phyloP scores from a whole-genome alignment of 2,888 invertebrate genomes.

The Cataglyphis rosenhaueri region DNA sequence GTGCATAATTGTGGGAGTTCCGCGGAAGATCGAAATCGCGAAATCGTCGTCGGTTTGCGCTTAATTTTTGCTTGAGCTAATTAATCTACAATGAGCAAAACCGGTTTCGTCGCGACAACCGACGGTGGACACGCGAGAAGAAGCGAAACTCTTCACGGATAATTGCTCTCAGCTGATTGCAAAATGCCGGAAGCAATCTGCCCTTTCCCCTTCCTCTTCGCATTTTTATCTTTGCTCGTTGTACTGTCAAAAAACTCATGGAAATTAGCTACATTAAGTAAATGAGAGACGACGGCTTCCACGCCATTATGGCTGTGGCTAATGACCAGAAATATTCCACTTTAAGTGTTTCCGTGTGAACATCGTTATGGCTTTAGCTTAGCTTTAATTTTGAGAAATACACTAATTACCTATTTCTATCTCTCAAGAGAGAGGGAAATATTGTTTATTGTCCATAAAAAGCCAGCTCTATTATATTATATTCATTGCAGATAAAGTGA shows the following conservation, averaged over 20 bases:
- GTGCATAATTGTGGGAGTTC: constrained; percentile 54
- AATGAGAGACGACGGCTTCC: constrained; percentile 3
- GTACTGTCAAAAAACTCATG: constrained; percentile 1
- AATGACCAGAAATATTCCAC: constrained; percentile 15
- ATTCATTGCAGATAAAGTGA: neutral
- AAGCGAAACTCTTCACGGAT: constrained; percentile 43
- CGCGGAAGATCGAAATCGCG: constrained; percentile 53
- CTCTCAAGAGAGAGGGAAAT: neutral
- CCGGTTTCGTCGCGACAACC: constrained; percentile 44
- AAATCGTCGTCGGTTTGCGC: constrained; percentile 42
- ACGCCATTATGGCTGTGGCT: neutral
- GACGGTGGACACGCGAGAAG: constrained; percentile 37
- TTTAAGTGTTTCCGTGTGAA: constrained; percentile 25
- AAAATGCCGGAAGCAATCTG: constrained; percentile 17
- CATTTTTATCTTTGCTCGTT: constrained; percentile 1
- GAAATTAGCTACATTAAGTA: neutral
- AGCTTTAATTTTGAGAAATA: constrained; percentile 13
- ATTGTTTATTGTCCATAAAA: neutral
- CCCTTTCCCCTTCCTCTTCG: constrained; percentile 11
- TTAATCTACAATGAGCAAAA: constrained; percentile 57
- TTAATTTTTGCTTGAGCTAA: constrained; percentile 59
- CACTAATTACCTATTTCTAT: neutral
- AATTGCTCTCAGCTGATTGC: constrained; percentile 37
- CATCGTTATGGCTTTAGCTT: neutral
- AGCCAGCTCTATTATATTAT: neutral